Evolutionary conservation across 2,797 vertebrate genomes (phyloP), one percentile per base, ranked within the genome.

Genomic region (Urocyon cinereoargenteus): DNA sequence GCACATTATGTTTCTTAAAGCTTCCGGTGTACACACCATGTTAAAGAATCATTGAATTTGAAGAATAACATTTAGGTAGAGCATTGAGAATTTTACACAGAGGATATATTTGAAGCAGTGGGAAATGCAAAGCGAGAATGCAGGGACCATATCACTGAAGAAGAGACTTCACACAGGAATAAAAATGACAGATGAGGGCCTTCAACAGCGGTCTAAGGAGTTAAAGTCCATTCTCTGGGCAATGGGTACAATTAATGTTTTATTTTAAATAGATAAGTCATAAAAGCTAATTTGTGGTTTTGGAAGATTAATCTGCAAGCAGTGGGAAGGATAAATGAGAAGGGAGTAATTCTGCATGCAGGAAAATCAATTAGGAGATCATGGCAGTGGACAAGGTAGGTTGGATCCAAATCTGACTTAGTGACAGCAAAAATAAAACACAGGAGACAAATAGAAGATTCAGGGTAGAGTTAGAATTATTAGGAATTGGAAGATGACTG

Each of bases 241-340:
- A 78, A 16, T 53, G 21, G 36, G 8, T 40, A 26, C 57, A 57
- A 73, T 51, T 88, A 59, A 66, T 90, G 57, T 92, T 77, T 92
- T 66, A 91, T 90, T 83, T 85, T 55, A 93, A 91, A 90, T 77
- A 61, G 66, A 53, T 85, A 87, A 68, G 66, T 68, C 45, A 77
- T 70, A 82, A 86, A 51, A 61, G 22, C 0, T 34, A 59, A 72
- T 62, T 59, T 84, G 21, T n/a, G 14, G 66, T 77, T 90, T 95
- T 36, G 34, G 26, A 40, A 75, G 12, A 61, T 36, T 77, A 86
- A n/a, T 66, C 82, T 66, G 40, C 68, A 85, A 57, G 28, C 1
- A 28, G 12, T 45, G 64, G 45, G 21, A 86, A 51, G 12, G 59
- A 70, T 53, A 73, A 81, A 75, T n/a, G 22, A 86, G 34, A 90